Evolutionary conservation across 2,888 invertebrate species (phyloP), one percentile per base, ranked within the genome.

Genomic region (Zonitis immaculata): DNA sequence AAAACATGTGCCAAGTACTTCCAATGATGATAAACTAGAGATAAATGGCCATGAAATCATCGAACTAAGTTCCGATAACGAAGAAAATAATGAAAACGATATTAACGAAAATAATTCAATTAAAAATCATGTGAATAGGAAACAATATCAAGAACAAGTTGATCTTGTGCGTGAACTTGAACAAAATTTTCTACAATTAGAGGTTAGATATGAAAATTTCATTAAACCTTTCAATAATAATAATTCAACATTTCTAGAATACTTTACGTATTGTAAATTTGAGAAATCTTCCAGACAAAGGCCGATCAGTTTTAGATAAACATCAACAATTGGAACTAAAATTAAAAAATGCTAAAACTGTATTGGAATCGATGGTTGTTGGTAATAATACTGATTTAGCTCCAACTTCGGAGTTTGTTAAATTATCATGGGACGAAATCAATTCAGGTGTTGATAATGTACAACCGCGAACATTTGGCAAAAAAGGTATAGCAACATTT

Each of bases 401-500:
- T 72, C 74, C 30, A 25, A 45, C 8, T 16, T 9, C 42, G 0
- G 39, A 48, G 25, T 28, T 49, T 1, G 22, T 26, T 16, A 12
- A 46, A 25, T 60, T 76, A 4, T 68, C 78, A 0, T 83, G 83
- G 83, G 79, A 81, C 1, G 79, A 81, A 22, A 66, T 83, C 1
- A 76, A 81, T 67, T 76, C 77, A 25, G 79, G 76, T 57, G 78
- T 81, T 49, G 75, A 77, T 48, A 76, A 75, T 0, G 82, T 83
- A 9, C 78, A 80, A 64, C 83, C 84, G 0, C 71, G 76, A 49
- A 81, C 80, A 70, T 80, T 82, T 54, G 83, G 84, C 53, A 79
- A 80, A 62, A 78, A 65, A 77, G 89, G 88, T 1, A 76, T 89
- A 77, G 79, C 82, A 28, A 89, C 86, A 0, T 84, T 85, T 62